Evolutionary conservation across 1,140 invertebrate genomes (phyloP).

Genomic region (Drosophila seguyi): DNA sequence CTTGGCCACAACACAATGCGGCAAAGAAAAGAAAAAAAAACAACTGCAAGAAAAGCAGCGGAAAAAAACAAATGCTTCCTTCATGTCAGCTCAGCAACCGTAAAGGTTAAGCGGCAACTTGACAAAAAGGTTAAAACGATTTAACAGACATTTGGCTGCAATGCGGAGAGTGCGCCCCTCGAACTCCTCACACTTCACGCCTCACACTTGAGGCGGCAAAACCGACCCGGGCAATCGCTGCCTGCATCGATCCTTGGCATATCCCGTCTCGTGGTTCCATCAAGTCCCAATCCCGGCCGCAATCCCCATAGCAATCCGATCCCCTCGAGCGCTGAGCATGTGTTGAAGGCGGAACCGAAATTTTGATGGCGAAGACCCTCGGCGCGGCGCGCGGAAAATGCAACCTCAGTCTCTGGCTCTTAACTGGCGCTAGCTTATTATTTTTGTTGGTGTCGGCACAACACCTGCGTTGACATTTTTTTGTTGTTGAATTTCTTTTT

Average conservation of each 20-base stretch:
- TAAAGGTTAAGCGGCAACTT: slow-evolving; percentile 84
- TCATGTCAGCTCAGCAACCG: slow-evolving; percentile 76
- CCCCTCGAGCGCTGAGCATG: slow-evolving; percentile 23
- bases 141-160: slow-evolving; percentile 77
- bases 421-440: slow-evolving; percentile 62
- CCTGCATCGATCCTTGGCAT: slow-evolving; percentile 63
- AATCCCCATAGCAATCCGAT: slow-evolving; percentile 4
- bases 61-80: slow-evolving; percentile 75
- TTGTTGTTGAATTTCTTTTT: slow-evolving; percentile 15
- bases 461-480: slow-evolving; percentile 80
- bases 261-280: slow-evolving; percentile 1
- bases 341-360: slow-evolving; percentile 74
- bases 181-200: slow-evolving; percentile 18
- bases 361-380: slow-evolving; percentile 63
- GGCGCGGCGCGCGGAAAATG: slow-evolving; percentile 52
- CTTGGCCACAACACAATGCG: slow-evolving; percentile 63
- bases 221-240: slow-evolving; percentile 44
- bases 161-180: slow-evolving; percentile 31
- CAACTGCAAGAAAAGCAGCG: slow-evolving; percentile 7
- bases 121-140: slow-evolving; percentile 84
- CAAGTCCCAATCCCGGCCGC: not conserved
- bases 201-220: slow-evolving; percentile 19
- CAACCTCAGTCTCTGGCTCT: slow-evolving; percentile 44
- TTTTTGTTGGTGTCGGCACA: slow-evolving; percentile 34
- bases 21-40: slow-evolving; percentile 14